Conservation (phyloP, 2,113 vertebrate species). For the Daphoenositta chrysoptera region DNA sequence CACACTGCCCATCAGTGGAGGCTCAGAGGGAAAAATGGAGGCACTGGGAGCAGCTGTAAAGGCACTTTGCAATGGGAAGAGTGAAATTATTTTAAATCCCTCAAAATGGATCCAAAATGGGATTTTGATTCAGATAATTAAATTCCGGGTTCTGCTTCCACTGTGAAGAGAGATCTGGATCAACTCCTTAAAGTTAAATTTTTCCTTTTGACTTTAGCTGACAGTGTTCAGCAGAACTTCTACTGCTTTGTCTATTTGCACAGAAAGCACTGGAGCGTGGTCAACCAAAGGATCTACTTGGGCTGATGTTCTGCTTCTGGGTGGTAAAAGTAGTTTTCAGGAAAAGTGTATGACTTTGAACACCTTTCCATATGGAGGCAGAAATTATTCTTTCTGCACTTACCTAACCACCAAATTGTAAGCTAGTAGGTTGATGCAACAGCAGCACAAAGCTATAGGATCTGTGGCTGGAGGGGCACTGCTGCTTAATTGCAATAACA, state of each 20-base stretch:
- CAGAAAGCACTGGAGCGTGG: not conserved
- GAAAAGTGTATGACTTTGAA: not conserved
- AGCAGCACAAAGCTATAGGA: not conserved
- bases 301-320: not conserved
- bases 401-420: not conserved
- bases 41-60: not conserved
- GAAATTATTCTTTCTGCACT: not conserved
- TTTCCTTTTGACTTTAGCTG: not conserved
- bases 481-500: not conserved
- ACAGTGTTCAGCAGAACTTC: not conserved
- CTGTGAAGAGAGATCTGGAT: not conserved
- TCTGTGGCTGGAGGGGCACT: rapidly evolving
- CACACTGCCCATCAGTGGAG: not conserved
- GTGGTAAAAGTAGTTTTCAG: not conserved
- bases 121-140: not conserved
- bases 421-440: not conserved
- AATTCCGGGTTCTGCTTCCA: not conserved
- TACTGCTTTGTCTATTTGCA: not conserved
- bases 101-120: not conserved
- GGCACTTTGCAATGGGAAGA: not conserved
- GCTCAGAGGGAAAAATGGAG: not conserved
- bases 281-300: not conserved
- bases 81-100: not conserved
- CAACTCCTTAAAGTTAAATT: not conserved
- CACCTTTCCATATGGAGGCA: not conserved